These are phyloP conservation scores for Cichladusa arquata DNA, from an alignment of 2,113 vertebrate species.

Conservation along the genomic window DNA sequence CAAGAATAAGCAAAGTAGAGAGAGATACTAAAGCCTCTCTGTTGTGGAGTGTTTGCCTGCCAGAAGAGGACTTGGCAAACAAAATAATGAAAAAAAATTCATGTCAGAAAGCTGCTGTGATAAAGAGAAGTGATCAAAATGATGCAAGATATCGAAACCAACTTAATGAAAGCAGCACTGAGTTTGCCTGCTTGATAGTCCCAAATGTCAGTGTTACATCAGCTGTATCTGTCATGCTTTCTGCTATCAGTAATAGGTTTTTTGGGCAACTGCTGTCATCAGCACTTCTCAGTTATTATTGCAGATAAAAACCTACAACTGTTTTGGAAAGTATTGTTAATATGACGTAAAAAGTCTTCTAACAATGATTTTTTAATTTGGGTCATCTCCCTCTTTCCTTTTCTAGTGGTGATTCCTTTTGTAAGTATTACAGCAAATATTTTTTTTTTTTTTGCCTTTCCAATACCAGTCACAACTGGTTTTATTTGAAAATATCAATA, in stretches of 20 bases:
- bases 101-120: background rate
- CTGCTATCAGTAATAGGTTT: fast-evolving
- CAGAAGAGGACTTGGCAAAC: background rate
- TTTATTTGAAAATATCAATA: background rate
- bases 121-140: background rate
- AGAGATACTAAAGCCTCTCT: background rate
- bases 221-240: background rate
- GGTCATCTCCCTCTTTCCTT: background rate
- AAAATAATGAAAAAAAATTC: background rate
- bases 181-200: background rate
- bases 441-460: background rate
- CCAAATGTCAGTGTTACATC: background rate
- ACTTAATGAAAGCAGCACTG: background rate
- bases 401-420: background rate
- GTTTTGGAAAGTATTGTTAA: fast-evolving
- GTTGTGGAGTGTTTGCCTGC: background rate
- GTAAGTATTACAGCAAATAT: background rate
- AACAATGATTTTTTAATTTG: background rate
- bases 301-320: background rate
- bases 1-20: background rate
- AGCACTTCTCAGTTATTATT: background rate
- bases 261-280: background rate
- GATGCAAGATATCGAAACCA: background rate
- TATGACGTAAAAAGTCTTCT: background rate
- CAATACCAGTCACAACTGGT: no score